These are phyloP conservation scores for Mobula hypostoma DNA, from an alignment of 2,113 vertebrate genomes.

Conservation along the genomic window DNA sequence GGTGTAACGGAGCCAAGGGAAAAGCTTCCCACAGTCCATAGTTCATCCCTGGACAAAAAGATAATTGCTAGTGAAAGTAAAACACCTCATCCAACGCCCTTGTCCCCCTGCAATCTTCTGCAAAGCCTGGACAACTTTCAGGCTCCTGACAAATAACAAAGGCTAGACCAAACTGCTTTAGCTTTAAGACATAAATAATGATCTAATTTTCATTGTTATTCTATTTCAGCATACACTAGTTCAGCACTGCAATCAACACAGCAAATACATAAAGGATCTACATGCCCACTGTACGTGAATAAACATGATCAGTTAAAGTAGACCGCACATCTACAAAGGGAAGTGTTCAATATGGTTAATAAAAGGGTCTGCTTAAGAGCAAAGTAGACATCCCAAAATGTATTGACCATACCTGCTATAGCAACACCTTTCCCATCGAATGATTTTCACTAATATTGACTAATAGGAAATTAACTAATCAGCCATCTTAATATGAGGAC, in stretches of 20 bases:
- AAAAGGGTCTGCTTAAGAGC: background rate
- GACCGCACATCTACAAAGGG: background rate
- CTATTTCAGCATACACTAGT: background rate
- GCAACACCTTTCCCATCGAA: background rate
- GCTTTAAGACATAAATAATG: background rate
- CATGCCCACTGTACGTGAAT: background rate
- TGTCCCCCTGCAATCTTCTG: no score
- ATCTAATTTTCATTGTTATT: background rate
- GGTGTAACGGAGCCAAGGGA: no score
- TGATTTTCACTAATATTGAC: background rate
- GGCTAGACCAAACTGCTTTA: background rate
- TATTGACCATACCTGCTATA: background rate
- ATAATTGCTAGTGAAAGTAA: no score
- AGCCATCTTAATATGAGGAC: background rate
- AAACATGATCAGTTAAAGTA: background rate
- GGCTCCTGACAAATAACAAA: background rate
- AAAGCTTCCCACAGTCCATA: no score
- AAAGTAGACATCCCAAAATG: background rate
- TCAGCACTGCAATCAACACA: background rate
- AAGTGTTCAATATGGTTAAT: background rate
- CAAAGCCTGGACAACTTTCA: no score
- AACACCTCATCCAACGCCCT: no score
- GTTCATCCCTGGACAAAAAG: no score
- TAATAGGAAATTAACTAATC: background rate
- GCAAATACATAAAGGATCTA: background rate